Percentiles rank a stretch among this genome's conserved stretches.
Evolutionary conservation across 2,888 invertebrate genomes (phyloP).

Genomic region (Platycheirus rosarum): DNA sequence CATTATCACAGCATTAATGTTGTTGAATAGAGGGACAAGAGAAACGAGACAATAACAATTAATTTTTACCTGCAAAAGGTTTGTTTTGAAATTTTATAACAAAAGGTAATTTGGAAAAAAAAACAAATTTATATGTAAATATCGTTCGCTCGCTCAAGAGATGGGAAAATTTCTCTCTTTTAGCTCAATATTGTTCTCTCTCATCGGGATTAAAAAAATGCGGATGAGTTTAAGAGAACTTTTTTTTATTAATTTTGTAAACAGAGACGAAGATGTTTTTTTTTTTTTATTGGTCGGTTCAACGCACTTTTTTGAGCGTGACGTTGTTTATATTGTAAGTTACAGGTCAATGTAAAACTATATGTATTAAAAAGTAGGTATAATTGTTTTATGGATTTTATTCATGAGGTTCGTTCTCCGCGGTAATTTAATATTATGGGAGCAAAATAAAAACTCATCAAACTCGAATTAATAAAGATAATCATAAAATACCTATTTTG

Average conservation of each 20-base stretch:
- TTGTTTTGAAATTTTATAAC: slow-evolving; percentile 41
- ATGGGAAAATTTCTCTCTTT: slow-evolving; percentile 54
- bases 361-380: no score
- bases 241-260: slow-evolving; percentile 42
- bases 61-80: slow-evolving; percentile 26
- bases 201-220: neutral
- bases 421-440: no score
- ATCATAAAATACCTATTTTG: no score
- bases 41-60: slow-evolving; percentile 40
- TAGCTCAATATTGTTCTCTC: slow-evolving; percentile 6
- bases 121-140: slow-evolving; percentile 34
- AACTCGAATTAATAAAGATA: no score
- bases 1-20: slow-evolving; percentile 2
- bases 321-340: neutral
- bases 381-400: no score
- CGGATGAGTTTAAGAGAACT: slow-evolving; percentile 29
- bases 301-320: slow-evolving; percentile 21
- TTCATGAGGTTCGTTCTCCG: no score
- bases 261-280: slow-evolving; percentile 53
- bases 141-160: slow-evolving; percentile 57
- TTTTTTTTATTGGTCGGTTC: neutral
- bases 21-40: neutral
- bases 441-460: no score
- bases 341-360: no score
- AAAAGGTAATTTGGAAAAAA: slow-evolving; percentile 24